Base-by-base conservation (phyloP, 2,888 invertebrate genomes). In the Zeuzera pyrina region DNA sequence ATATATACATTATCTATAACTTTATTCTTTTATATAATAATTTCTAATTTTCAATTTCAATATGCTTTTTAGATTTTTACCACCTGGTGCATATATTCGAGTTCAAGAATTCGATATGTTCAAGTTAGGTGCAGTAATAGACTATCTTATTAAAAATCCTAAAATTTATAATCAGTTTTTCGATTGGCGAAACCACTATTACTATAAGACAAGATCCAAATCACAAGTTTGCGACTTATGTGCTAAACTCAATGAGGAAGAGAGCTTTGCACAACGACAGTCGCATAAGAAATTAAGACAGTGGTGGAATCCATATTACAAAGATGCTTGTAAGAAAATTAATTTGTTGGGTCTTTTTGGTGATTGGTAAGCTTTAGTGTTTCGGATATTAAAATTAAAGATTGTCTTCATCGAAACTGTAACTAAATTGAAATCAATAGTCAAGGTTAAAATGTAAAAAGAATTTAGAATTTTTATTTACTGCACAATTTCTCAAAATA, bases 161-260 rank as follows among this genome's bases (percentile, higher is more conserved):
- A 38, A 48, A 0, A 60, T 58, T 23, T 78, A 79, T 39, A 49
- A 54, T 2, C 62, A 52, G 22, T 74, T 79, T 43, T 72, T 77
- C 25, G 76, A 77, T 34, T 78, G 79, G 79, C 77, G 67, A 33
- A 61, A 64, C 28, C 61, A 79, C 31, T 79, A 79, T 25, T 59
- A 53, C 38, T 74, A 65, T 34, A 55, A 52, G 2, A 35, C 50
- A 0, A 58, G 47, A 11, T 52, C 67, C 0, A 60, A 51, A 29
- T 43, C 48, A n/a, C 39, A 56, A 3, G 40, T 79, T 0, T 79
- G 79, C 36, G 65, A 65, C 10, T 41, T 79, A 1, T 79, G 79
- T 33, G 34, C 51, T 0, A 70, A 61, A 33, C 42, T 79, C 0
- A 74, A 76, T 21, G 35, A 44, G 3, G 32, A 36, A 1, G 41